A percentile compares a stretch with the other conserved stretches of the same genome.
phyloP scores from a whole-genome alignment of 2,797 vertebrate species.

The Muscicapa comitata region DNA sequence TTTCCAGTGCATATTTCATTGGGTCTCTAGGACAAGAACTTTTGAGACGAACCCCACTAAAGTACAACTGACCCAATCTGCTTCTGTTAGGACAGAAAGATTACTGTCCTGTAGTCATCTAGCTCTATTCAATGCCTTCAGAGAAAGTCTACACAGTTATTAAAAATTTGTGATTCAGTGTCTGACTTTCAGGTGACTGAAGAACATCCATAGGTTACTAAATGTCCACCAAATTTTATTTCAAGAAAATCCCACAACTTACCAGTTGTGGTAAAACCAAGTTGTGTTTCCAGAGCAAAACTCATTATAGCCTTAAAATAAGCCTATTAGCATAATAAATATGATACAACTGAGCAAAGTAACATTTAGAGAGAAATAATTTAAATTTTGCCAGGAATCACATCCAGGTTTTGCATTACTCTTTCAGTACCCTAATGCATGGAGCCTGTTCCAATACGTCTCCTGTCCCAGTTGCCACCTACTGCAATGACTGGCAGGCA shows the following conservation, averaged over 20 bases:
- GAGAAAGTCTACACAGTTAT: neutral
- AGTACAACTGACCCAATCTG: neutral
- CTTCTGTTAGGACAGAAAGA: neutral
- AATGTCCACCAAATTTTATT: neutral
- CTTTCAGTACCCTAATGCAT: neutral
- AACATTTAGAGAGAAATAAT: neutral
- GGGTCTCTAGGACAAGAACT: neutral
- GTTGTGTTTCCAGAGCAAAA: neutral
- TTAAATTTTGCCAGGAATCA: neutral
- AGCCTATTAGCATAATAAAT: neutral
- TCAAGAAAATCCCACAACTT: neutral
- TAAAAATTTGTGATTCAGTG: neutral
- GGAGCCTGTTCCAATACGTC: neutral
- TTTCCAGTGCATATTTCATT: neutral
- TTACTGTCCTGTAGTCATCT: neutral
- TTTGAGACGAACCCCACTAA: neutral
- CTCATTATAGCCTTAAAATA: neutral
- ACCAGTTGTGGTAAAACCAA: neutral
- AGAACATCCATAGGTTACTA: neutral
- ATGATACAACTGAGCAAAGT: neutral
- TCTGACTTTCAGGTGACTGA: neutral
- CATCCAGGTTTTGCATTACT: neutral
- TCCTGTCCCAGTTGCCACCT: constrained; percentile 37
- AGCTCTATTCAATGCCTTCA: neutral
- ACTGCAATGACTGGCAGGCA: constrained; percentile 48